Evolutionary conservation across 2,113 vertebrate species (phyloP).

Genomic region (Falco punctatus): DNA sequence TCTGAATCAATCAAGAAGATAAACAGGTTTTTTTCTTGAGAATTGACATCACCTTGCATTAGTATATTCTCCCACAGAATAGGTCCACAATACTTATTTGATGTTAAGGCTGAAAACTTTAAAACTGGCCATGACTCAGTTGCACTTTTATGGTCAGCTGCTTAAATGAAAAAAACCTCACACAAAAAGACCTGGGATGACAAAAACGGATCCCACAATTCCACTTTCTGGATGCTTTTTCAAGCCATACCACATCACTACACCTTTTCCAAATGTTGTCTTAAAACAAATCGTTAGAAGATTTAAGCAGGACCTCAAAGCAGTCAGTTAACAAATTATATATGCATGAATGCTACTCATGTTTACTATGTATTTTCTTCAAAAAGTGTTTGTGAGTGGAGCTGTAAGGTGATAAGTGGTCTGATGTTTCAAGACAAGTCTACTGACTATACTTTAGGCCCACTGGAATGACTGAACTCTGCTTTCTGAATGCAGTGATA

Average conservation of each 20-base stretch:
- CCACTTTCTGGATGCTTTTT: neutral
- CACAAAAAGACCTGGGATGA: neutral
- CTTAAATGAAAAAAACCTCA: neutral
- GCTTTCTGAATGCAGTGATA: constrained; percentile 35
- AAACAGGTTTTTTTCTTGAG: neutral
- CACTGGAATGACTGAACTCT: constrained; percentile 13
- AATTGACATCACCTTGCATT: neutral
- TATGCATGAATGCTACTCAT: neutral
- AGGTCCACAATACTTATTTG: neutral
- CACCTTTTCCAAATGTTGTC: neutral
- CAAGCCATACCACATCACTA: neutral
- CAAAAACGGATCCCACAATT: neutral
- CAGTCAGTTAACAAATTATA: neutral
- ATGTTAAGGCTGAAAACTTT: neutral
- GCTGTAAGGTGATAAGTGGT: constrained; percentile 19
- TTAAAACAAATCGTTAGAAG: neutral
- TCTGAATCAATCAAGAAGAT: neutral
- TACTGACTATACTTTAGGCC: neutral
- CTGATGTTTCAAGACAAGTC: constrained; percentile 33
- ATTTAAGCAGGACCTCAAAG: constrained; percentile 25
- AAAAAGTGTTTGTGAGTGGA: neutral
- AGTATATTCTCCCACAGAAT: neutral
- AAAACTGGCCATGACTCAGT: neutral
- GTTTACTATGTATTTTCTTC: neutral
- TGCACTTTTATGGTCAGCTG: neutral